These are phyloP conservation scores for Pterocles burchelli DNA, from an alignment of 2,113 vertebrate species.

Conservation along the genomic window DNA sequence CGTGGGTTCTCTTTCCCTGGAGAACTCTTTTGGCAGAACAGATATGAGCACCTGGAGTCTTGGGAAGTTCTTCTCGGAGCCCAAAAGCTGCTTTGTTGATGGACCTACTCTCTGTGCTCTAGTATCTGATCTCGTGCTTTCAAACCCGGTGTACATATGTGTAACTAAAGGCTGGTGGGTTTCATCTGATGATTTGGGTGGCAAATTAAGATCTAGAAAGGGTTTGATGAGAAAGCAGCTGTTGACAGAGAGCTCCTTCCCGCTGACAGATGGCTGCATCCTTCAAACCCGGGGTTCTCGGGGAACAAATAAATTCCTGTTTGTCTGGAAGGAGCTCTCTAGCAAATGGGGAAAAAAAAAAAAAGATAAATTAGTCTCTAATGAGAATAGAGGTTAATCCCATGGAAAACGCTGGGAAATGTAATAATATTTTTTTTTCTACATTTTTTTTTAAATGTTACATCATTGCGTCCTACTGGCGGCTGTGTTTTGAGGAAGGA, in stretches of 20 bases:
- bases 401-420: neutral
- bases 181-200: neutral
- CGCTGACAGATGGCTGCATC: constrained; percentile 42
- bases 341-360: neutral
- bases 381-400: neutral
- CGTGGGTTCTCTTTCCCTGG: accelerated
- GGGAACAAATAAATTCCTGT: constrained; percentile 27
- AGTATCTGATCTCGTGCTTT: neutral
- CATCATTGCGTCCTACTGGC: neutral
- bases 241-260: neutral
- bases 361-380: neutral
- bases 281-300: neutral
- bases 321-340: neutral
- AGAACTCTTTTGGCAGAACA: neutral
- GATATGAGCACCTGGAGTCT: too few relatives aligned
- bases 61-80: accelerated
- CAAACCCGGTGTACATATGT: accelerated
- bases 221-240: neutral
- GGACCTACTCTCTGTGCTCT: neutral
- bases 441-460: neutral
- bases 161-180: neutral
- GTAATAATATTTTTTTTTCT: neutral
- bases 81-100: neutral
- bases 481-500: neutral
- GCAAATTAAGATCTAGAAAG: neutral